Evolutionary conservation across 2,113 vertebrate species (phyloP), one percentile per base, ranked within the genome.

Genomic region (Sarotherodon lohbergeri): DNA sequence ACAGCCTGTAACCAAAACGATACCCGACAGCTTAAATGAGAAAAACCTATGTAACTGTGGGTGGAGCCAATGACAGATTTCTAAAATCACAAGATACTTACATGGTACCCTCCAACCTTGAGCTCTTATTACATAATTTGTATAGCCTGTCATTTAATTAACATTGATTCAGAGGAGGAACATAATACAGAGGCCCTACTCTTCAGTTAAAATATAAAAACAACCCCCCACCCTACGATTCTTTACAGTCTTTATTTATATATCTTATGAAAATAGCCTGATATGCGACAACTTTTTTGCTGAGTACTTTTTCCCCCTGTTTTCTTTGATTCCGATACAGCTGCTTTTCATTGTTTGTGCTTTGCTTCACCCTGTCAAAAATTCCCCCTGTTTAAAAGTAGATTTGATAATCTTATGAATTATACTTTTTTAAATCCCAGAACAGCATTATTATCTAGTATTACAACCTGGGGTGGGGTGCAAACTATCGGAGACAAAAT

Each of bases 1-100:
- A 87, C 87, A 82, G 89, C 87, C 88, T 93, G 91, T 90, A 88
- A 93, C 85, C 93, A 88, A 73, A 94, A 93, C 19, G 52, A 89
- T 87, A 90, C 80, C 88, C 89, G 90, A 94, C 86, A 93, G 91
- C 85, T 17, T n/a, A 85, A 78, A 84, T 63, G 24, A 57, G 43
- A 83, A 81, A 83, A 56, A 14, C 80, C 19, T 29, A 39, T 87
- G 83, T 48, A 73, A 90, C 41, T 55, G 50, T 81, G 82, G 80
- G 55, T 39, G 61, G 54, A 83, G 87, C 22, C 68, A 41, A 80
- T 71, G 59, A 81, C 71, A 24, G 8, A 81, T 78, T 43, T 84
- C 81, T n/a, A 63, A n/a, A 41, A 48, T 82, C 10, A 85, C 48
- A 52, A 43, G 71, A 85, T 84, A 81, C 83, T 86, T 63, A 66